phyloP scores from a whole-genome alignment of 2,888 invertebrate genomes.

The Stenchaetothrips biformis region DNA sequence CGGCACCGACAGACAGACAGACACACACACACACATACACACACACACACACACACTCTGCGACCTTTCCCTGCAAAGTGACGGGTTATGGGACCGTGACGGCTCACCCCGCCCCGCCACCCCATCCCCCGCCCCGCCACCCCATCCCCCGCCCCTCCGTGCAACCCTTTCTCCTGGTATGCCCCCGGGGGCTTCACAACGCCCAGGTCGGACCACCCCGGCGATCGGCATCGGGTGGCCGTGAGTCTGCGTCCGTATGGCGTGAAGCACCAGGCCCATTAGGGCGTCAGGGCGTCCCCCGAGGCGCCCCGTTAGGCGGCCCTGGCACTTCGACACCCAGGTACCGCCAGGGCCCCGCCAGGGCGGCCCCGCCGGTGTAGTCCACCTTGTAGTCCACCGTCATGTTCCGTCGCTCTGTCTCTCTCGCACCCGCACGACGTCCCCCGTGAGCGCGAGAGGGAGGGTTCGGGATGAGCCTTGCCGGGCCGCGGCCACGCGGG shows the following conservation, averaged over 20 bases:
- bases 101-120: background rate
- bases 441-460: background rate
- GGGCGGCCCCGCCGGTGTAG: background rate
- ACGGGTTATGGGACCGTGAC: background rate
- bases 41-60: too few species aligned
- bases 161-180: too few species aligned
- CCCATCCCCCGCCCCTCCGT: too few species aligned
- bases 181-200: too few species aligned
- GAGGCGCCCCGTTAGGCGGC: constrained; percentile 16
- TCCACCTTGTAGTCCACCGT: too few species aligned
- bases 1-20: too few species aligned
- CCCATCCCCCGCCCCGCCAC: too few species aligned
- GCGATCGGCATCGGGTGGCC: background rate
- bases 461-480: background rate
- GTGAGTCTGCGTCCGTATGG: background rate
- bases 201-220: background rate
- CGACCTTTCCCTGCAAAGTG: background rate
- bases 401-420: background rate
- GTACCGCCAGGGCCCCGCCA: background rate
- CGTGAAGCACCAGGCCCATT: constrained; percentile 22
- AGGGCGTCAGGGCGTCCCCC: background rate
- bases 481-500: background rate
- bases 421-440: background rate
- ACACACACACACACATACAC: too few species aligned
- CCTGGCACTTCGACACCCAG: constrained; percentile 21